A percentile compares a stretch with the other conserved stretches of the same genome.
Conservation (phyloP, 2,113 vertebrate genomes). For the Porphyrio hochstetteri region DNA sequence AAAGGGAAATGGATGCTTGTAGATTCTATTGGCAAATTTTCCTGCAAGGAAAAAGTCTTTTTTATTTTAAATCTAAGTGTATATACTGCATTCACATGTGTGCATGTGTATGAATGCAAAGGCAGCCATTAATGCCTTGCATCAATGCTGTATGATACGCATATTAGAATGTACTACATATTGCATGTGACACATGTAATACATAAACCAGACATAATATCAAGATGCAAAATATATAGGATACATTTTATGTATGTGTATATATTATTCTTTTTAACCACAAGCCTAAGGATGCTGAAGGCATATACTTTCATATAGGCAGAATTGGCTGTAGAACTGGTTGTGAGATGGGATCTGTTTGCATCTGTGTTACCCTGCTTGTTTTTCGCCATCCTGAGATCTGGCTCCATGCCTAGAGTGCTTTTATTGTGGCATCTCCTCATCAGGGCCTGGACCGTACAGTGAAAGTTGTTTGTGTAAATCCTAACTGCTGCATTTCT, state of each 20-base stretch:
- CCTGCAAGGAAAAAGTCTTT: neutral
- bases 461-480: neutral
- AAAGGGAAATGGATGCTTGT: constrained; percentile 2
- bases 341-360: neutral
- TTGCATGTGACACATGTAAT: constrained; percentile 35
- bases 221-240: neutral
- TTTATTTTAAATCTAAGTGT: neutral
- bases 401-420: neutral
- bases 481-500: neutral
- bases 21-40: neutral
- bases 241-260: neutral
- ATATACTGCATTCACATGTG: neutral
- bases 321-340: neutral
- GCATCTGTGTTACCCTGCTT: neutral
- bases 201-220: neutral
- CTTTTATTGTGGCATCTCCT: constrained; percentile 26
- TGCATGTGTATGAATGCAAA: constrained; percentile 3
- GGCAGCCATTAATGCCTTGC: neutral
- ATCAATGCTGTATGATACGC: neutral
- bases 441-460: neutral
- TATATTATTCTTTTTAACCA: neutral
- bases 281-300: neutral
- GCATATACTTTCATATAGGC: neutral
- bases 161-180: constrained; percentile 13
- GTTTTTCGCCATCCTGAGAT: neutral